Evolutionary conservation across 1,140 invertebrate genomes (phyloP), one percentile per base, ranked within the genome.

Genomic region (Drosophila arizonae): DNA sequence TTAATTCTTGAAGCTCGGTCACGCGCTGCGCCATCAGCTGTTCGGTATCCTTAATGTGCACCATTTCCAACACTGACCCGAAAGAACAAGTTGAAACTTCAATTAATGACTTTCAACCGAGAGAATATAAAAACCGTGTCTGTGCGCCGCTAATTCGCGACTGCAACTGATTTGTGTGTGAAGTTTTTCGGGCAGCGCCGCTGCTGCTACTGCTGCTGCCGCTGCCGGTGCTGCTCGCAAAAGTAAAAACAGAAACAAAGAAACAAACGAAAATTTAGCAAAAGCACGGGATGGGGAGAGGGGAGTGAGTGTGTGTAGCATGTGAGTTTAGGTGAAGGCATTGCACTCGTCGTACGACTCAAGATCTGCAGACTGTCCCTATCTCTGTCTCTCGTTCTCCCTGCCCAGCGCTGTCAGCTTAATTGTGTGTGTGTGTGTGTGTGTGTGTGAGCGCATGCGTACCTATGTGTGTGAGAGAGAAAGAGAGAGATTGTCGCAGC

Each of bases 1-100:
- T 91, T 96, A 96, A 96, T 36, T 95, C 94, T 79, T 95, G 95
- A 43, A 97, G 94, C 6, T 93, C 92, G 15, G 60, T 45, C 15
- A 87, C 57, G 50, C 76, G 65, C 58, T 93, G 91, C 21, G 95
- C 78, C 77, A 96, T 94, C 41, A 93, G 46, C 60, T 87, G 84
- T 33, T 79, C 84, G 28, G 74, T 78, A 28, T 65, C 67, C 33
- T 71, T 82, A 45, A 50, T 58, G 26, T 87, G 82, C 55, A 87
- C 82, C 82, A 87, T 87, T 48, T 39, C 55, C 3, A 33, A 43
- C 58, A 15, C 26, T 54, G 39, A 24, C 43, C 33, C 8, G 33
- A 36, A 17, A n/a, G 30, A 58, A 56, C 36, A 52, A 45, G 45
- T 8, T 1, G 17, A n/a, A 62, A 28, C 8, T 39, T 48, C 30